These are phyloP conservation scores for Dasysyrphus albostriatus DNA, from an alignment of 2,888 invertebrate species.

Conservation along the genomic window DNA sequence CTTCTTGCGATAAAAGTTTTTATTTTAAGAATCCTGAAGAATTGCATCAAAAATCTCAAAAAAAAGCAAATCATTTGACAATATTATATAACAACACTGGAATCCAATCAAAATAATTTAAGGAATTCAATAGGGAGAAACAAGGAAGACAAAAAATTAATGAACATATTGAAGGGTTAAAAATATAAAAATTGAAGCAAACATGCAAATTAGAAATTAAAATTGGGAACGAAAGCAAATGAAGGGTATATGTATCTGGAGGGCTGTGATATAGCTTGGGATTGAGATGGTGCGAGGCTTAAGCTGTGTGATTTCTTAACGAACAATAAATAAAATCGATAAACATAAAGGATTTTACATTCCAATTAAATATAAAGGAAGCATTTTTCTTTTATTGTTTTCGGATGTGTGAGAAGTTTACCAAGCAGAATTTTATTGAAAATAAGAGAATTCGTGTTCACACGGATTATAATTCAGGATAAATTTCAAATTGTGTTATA, in stretches of 20 bases:
- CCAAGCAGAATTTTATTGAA: no score
- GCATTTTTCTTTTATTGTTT: neutral
- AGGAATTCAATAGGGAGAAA: slow-evolving; percentile 4
- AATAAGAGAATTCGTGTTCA: no score
- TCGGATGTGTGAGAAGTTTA: neutral
- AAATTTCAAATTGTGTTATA: no score
- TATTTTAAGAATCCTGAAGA: neutral
- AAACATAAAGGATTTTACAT: neutral
- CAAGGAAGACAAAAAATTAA: slow-evolving; percentile 48
- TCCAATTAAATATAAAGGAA: neutral
- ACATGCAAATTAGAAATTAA: slow-evolving; percentile 41
- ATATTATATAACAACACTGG: neutral
- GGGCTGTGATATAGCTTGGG: neutral
- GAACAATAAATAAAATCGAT: slow-evolving; percentile 19
- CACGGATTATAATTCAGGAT: no score
- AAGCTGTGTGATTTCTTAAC: slow-evolving; percentile 10
- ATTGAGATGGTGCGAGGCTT: neutral
- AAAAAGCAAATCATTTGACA: neutral
- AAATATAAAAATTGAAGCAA: slow-evolving; percentile 4
- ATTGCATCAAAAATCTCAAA: neutral
- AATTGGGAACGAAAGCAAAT: slow-evolving; percentile 14
- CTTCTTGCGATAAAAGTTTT: neutral
- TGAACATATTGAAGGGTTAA: slow-evolving; percentile 54
- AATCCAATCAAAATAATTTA: neutral
- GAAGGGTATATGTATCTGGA: neutral